phyloP scores from a whole-genome alignment of 2,797 vertebrate genomes.

The Halcyon badia region DNA sequence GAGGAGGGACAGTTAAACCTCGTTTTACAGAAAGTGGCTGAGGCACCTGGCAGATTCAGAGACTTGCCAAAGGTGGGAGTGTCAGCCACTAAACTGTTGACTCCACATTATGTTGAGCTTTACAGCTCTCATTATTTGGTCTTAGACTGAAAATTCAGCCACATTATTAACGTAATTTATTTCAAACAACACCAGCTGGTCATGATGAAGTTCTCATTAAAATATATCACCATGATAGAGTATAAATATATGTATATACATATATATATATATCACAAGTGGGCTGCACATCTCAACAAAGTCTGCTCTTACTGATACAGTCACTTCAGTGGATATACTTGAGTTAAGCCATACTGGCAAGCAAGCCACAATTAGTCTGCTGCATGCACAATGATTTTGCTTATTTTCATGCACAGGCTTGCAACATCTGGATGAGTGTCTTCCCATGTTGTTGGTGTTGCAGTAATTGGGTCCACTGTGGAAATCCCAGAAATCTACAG shows the following conservation, averaged over 20 bases:
- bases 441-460: not conserved
- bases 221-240: not conserved
- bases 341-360: not conserved
- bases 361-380: not conserved
- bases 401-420: not conserved
- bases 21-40: not conserved
- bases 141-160: not conserved
- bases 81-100: not conserved
- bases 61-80: not conserved
- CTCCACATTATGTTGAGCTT: not conserved
- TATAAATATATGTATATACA: not conserved
- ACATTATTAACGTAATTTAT: conserved; percentile 15
- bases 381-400: not conserved
- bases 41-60: not conserved
- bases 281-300: not conserved
- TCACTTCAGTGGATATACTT: not conserved
- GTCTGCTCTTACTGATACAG: not conserved
- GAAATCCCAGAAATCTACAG: not conserved
- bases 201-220: conserved; percentile 3
- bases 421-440: not conserved
- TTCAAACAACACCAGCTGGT: conserved; percentile 16
- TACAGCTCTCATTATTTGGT: not conserved
- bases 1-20: not conserved
- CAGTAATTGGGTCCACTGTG: not conserved
- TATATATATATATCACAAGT: not conserved